Base-by-base conservation (phyloP, 2,888 invertebrate genomes). In the Phoronis australis region DNA sequence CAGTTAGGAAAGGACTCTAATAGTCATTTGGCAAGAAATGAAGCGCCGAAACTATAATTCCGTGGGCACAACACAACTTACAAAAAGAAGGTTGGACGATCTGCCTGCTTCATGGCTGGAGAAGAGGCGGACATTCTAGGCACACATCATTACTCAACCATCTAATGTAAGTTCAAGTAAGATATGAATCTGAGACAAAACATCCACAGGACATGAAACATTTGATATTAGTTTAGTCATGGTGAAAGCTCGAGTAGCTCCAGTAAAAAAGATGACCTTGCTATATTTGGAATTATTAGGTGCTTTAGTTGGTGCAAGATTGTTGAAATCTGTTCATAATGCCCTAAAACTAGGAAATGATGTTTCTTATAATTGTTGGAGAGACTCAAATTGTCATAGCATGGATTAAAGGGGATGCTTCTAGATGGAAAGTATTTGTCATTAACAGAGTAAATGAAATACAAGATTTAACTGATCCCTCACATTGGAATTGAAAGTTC, bases 381-480 rank as follows among this genome's bases (percentile, higher is more conserved):
- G 52, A 12, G 63, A 57, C 45, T 1, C 44, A 45, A 4, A 53
- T 60, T 12, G 53, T 46, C 6, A 45, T 65, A 4, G 49, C 56
- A 23, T 64, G 63, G 61, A 44, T 61, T 25, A 23, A 48, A 35
- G 40, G 49, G 3, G 27, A 43, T 20, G 37, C 53, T 2, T 24
- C 42, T 18, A 26, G 47, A n/a, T 56, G 55, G 54, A 58, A 60
- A 45, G 39, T 53, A 2, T 64, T 61, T 48, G 57, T 65, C 1
- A 43, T 42, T 2, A 65, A 64, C 42, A 50, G 65, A 3, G 48
- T 65, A 6, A 42, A 55, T 5, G 54, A 61, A 21, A 64, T 68
- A 23, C 43, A 52, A n/a, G 48, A 38, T 4, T 20, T 39, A 9
- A 46, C 52, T 4, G 35, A 35, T 18, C 43, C 50, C 4, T 18